phyloP scores from a whole-genome alignment of 2,113 vertebrate genomes.

The Gymnorhina tibicen region DNA sequence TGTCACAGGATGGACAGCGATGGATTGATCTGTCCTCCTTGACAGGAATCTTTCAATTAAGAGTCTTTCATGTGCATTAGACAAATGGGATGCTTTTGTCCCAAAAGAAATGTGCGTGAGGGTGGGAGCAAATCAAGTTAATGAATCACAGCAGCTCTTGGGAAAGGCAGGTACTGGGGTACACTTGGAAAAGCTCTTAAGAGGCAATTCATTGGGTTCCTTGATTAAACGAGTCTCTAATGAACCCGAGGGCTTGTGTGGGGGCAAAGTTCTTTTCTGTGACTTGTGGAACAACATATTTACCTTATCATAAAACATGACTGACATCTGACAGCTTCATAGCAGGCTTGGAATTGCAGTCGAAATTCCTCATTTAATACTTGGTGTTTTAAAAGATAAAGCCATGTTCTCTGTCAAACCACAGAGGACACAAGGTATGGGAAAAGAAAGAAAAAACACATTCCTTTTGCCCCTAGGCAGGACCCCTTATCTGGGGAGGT shows the following conservation, averaged over 20 bases:
- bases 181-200: neutral
- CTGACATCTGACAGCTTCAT: conserved; percentile 36
- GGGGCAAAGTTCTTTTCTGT: neutral
- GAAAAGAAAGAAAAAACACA: neutral
- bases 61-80: neutral
- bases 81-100: conserved; percentile 1
- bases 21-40: neutral
- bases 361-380: conserved; percentile 45
- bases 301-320: conserved; percentile 25
- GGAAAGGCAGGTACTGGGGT: neutral
- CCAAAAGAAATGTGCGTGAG: neutral
- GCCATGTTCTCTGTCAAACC: neutral
- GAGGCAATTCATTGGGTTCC: neutral
- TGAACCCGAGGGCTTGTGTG: neutral
- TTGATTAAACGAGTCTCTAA: neutral
- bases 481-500: neutral
- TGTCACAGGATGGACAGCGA: neutral
- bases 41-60: neutral
- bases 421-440: neutral
- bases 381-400: conserved; percentile 6
- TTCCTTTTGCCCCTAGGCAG: neutral
- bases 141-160: conserved; percentile 1
- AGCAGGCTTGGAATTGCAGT: conserved; percentile 24
- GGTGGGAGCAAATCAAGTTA: neutral
- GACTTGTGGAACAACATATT: conserved; percentile 18